Base-by-base conservation (phyloP, 2,113 vertebrate species). In the Proterorhinus semilunaris region DNA sequence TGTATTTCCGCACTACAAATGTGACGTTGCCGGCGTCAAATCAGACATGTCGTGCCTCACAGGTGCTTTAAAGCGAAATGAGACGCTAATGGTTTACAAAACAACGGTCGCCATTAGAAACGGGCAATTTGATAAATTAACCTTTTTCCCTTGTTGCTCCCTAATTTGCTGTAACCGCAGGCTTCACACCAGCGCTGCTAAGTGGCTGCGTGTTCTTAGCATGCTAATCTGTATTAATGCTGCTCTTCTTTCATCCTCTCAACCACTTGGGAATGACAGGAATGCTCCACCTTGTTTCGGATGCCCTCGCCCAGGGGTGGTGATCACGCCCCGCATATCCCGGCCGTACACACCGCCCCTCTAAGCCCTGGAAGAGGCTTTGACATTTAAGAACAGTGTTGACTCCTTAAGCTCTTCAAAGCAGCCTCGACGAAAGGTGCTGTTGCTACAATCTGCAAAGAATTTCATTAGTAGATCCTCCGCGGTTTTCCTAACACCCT, bases 401-500 rank as follows among this genome's bases (percentile, higher is more conserved):
- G 82, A 78, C 81, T 89, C 65, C 73, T 80, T 87, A 88, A 89
- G 75, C 75, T 76, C 71, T 69, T 87, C 83, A 88, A 86, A 87
- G 84, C 52, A 64, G 57, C 53, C 72, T 51, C 8, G 63, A 50
- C 47, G 21, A 55, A 48, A 53, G 71, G 76, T 67, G 65, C 9
- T 59, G 72, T 67, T 50, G 79, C 78, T 83, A 84, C 74, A 81
- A 72, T 75, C 76, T 63, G 49, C 58, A 83, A 86, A 84, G 89
- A 87, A 86, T 88, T 86, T 87, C 83, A 85, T 89, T 87, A 84
- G 83, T 72, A 61, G 66, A 27, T 58, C 44, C 64, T 76, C n/a
- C 74, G 74, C 76, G 79, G 72, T 67, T 82, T 69, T 62, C 36
- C 65, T 66, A 76, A 80, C 77, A 59, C 82, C 69, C 63, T 15